Conservation (phyloP, 1,140 invertebrate species). For the Drosophila parabipectinata region DNA sequence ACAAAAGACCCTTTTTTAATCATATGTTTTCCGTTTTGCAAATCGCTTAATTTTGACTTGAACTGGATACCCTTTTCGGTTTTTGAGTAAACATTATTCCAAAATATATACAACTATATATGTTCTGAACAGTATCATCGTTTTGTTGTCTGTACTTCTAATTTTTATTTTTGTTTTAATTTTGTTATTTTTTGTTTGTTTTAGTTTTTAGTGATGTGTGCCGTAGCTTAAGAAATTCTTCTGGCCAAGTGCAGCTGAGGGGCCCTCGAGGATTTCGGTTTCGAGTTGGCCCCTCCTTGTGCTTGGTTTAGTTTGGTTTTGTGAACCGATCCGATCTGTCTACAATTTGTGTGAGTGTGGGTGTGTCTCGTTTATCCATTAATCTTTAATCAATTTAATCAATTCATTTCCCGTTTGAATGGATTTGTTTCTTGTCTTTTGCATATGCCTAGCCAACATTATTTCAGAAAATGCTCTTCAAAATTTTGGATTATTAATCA, state of each 20-base stretch:
- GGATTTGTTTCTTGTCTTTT: conserved; percentile 26
- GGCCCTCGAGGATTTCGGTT: neutral
- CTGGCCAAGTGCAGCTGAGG: conserved; percentile 23
- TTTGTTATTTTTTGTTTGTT: conserved; percentile 5
- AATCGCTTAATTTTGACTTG: conserved; percentile 50
- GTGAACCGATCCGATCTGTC: conserved; percentile 64
- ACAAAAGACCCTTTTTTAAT: conserved; percentile 49
- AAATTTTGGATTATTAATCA: conserved; percentile 85
- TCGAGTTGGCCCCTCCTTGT: conserved; percentile 38
- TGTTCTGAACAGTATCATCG: conserved; percentile 58
- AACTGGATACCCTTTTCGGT: conserved; percentile 49
- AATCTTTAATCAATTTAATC: conserved; percentile 37
- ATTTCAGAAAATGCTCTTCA: conserved; percentile 83
- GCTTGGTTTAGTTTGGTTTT: conserved; percentile 57
- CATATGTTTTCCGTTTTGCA: conserved; percentile 13
- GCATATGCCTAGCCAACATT: conserved; percentile 74
- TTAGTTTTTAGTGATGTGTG: conserved; percentile 37
- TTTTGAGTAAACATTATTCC: conserved; percentile 77
- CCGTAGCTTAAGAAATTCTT: conserved; percentile 44
- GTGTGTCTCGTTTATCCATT: conserved; percentile 13
- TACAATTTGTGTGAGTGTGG: conserved; percentile 53
- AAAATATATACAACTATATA: conserved; percentile 82
- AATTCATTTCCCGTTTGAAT: conserved; percentile 23
- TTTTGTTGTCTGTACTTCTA: conserved; percentile 24
- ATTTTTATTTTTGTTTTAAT: neutral